Evolutionary conservation across 2,797 vertebrate species (phyloP).

Genomic region (Glossophaga mutica): DNA sequence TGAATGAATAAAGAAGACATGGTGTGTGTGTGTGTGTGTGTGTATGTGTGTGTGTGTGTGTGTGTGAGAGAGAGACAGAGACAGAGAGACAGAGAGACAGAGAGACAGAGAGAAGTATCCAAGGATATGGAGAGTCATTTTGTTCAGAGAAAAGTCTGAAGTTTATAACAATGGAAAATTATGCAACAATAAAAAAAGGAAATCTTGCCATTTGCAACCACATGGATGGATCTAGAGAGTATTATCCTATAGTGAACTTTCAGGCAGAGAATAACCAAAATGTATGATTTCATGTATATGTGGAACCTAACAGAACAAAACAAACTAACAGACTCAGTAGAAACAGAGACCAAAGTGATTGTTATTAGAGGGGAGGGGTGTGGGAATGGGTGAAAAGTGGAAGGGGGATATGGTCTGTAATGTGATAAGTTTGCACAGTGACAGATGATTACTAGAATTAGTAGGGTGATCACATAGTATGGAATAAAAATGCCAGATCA

Average conservation of each 20-base stretch:
- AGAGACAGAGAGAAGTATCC: neutral
- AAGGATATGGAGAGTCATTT: conserved; percentile 22
- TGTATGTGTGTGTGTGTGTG: no score
- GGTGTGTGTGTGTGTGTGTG: no score
- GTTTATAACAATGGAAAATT: neutral
- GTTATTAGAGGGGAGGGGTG: neutral
- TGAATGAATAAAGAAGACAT: neutral
- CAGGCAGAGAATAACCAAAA: neutral
- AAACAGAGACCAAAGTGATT: neutral
- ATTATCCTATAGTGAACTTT: neutral
- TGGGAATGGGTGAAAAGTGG: neutral
- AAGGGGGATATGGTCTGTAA: neutral
- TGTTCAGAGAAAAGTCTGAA: conserved; percentile 40
- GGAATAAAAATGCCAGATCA: neutral
- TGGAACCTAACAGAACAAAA: neutral
- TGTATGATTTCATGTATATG: neutral
- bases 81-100: neutral
- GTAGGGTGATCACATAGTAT: neutral
- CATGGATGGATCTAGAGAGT: neutral
- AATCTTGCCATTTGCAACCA: neutral
- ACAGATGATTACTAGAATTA: neutral
- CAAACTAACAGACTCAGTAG: neutral
- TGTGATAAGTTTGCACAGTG: neutral
- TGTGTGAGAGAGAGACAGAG: neutral
- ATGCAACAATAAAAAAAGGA: neutral